Base-by-base conservation (phyloP, 2,888 invertebrate genomes). In the Campoletis raptor region DNA sequence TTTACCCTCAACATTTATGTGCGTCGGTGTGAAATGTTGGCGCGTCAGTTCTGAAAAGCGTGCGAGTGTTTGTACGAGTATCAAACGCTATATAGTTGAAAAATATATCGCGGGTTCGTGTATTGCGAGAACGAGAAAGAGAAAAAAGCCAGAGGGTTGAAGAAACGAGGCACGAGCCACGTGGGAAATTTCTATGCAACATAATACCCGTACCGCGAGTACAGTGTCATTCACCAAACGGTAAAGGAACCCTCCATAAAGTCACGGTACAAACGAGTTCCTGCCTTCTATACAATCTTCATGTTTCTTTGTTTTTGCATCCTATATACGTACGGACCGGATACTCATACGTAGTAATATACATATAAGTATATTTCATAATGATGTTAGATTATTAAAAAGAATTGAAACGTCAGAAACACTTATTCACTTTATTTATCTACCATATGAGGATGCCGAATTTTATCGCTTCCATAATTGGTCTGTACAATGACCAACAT, bases 101-200 rank as follows among this genome's bases (percentile, higher is more conserved):
- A 83, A 83, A 80, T 86, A 83, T 81, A 74, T 81, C 73, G 67
- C 48, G 66, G n/a, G 21, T 66, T 52, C 67, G 67, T 57, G 52
- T 45, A 36, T 40, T 8, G 30, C 30, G 67, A 54, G 48, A 70
- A 42, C 21, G 15, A 8, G 40, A 24, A 66, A 54, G 80, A 67
- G 18, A 40, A 57, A 54, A 21, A 70, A 52, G 18, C 30, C n/a
- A 67, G 7, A 52, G 24, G n/a, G 21, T 61, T 30, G 45, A 52
- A 78, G 70, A 72, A 67, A 76, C 45, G 79, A 72, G 83, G 72
- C 66, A 80, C 83, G 82, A 80, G 84, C 80, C 85, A 88, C 83
- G 85, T 88, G 88, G 87, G 84, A 88, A 88, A 88, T 87, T 81
- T 82, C 87, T 87, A 88, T 87, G 85, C 80, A 81, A 85, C 86